These are phyloP conservation scores for Neolamprologus fasciatus DNA, from an alignment of 2,113 vertebrate genomes.

Conservation along the genomic window DNA sequence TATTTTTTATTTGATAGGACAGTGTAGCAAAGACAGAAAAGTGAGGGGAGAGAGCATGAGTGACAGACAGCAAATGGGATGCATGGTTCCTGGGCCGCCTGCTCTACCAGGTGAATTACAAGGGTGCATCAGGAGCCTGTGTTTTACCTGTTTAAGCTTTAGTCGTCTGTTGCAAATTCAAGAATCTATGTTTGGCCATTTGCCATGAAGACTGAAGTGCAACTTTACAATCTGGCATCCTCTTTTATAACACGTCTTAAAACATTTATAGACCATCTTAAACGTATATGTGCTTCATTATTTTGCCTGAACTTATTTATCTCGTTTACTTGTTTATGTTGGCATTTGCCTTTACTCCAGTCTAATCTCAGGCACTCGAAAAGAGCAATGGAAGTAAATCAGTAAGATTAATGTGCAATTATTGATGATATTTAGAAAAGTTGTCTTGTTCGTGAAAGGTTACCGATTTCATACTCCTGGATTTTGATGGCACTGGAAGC, in stretches of 20 bases:
- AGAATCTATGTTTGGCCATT: background rate
- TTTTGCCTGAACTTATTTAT: background rate
- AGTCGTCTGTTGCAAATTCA: background rate
- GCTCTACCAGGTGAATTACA: background rate
- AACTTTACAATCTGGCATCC: background rate
- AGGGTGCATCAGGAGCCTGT: accelerated
- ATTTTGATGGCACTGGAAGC: background rate
- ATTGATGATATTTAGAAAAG: background rate
- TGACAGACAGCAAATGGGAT: background rate
- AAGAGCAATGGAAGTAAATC: background rate
- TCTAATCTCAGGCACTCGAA: background rate
- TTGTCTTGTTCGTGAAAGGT: background rate
- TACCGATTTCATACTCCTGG: background rate
- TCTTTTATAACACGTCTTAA: background rate
- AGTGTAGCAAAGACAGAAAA: background rate
- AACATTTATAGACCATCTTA: background rate
- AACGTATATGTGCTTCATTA: background rate
- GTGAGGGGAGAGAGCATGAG: background rate
- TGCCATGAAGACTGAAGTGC: background rate
- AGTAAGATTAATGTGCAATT: background rate
- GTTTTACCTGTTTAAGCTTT: background rate
- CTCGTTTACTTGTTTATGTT: background rate
- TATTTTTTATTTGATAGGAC: background rate
- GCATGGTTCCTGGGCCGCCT: background rate
- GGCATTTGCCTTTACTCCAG: background rate